Evolutionary conservation across 2,888 invertebrate genomes (phyloP), one percentile per base, ranked within the genome.

Genomic region (Gnatocerus cornutus): DNA sequence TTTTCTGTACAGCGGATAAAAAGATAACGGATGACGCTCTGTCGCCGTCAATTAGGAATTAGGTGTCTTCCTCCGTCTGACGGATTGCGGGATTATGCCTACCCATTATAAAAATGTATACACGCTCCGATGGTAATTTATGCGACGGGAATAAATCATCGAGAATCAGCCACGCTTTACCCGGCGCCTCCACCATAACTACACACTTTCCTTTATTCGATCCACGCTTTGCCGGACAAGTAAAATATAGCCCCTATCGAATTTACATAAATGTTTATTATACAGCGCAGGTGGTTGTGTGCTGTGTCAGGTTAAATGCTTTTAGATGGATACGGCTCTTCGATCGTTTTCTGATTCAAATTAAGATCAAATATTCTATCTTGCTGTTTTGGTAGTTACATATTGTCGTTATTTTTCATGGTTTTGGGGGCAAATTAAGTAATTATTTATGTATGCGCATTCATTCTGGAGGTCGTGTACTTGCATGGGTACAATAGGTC

Each of bases 111-210:
- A 79, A 78, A 79, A 76, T 78, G 76, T 78, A 78, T 74, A 73
- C 73, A 76, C 76, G 77, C 74, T 71, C 74, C 77, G 75, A 77
- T 74, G 73, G 75, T 79, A 80, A 80, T 80, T 80, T 78, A 78
- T 79, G 75, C 77, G 68, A 61, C 64, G 71, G 56, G 72, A 74
- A 78, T 80, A 80, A 79, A 79, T 78, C 78, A 77, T 77, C 72
- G 69, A 50, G 72, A 74, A 78, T 74, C 59, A 53, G 56, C 21
- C 14, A 14, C 65, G 52, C 50, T 61, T 50, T 50, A 61, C 41
- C 27, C 56, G 45, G 41, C 43, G 58, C 61, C 61, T 59, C 61
- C 39, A 45, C 46, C 59, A 59, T 46, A 45, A 59, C 59, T 46
- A 59, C 45, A 48, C 61, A 59, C 61, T 61, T 61, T 61, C 61